phyloP scores from a whole-genome alignment of 2,113 vertebrate species.

The Nesoenas mayeri region DNA sequence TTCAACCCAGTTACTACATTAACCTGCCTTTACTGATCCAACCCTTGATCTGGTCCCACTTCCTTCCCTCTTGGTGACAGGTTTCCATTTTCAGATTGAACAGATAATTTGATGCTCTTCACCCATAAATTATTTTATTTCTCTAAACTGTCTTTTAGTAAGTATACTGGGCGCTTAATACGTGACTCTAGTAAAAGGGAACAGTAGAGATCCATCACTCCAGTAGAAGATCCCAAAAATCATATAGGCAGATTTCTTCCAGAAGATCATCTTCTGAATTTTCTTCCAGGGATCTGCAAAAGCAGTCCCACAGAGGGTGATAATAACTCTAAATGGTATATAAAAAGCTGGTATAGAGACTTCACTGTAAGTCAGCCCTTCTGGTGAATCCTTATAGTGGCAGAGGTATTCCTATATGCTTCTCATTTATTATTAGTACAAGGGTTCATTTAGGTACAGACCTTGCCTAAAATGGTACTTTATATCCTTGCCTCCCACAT shows the following conservation, averaged over 20 bases:
- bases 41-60: neutral
- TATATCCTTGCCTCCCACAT: fast-evolving
- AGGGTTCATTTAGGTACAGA: neutral
- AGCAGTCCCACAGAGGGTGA: fast-evolving
- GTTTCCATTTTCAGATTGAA: neutral
- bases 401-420: neutral
- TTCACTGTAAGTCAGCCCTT: neutral
- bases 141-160: neutral
- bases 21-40: neutral
- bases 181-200: neutral
- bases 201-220: neutral
- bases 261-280: neutral
- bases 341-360: neutral
- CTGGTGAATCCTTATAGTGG: neutral
- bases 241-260: neutral
- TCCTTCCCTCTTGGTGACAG: neutral
- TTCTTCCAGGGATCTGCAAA: neutral
- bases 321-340: neutral
- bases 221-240: neutral
- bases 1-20: neutral
- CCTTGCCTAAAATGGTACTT: neutral
- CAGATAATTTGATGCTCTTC: neutral
- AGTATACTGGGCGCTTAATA: neutral
- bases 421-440: neutral
- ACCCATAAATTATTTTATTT: neutral